Evolutionary conservation across 2,113 vertebrate species (phyloP), one percentile per base, ranked within the genome.

Genomic region (Brachyistius frenatus): DNA sequence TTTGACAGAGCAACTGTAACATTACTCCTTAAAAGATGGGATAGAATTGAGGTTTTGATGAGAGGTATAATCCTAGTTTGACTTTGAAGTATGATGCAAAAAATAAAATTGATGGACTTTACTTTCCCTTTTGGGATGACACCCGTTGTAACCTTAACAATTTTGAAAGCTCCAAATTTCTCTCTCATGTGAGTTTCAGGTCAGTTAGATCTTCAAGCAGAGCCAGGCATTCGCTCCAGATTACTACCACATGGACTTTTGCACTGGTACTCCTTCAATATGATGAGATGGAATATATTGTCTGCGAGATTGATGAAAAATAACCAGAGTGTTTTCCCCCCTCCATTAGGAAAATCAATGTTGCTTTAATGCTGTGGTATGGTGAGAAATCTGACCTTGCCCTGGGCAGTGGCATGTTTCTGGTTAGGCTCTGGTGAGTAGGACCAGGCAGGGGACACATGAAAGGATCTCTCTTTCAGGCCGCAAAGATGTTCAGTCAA

Each of bases 341-440:
- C 75, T 83, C 88, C 83, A 92, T 93, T 90, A 89, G 88, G 78
- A 83, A 31, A 73, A 41, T 81, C 85, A 80, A 85, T 86, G 91
- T 84, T 89, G 84, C 89, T 92, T 86, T 90, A 92, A 90, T 89
- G 67, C 85, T 57, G 73, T 49, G 82, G 75, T 73, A 76, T 85
- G 93, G 88, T 87, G 87, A 88, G 89, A 88, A 81, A 83, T 90
- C 76, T 93, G 93, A 93, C 93, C 93, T 90, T 83, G 94, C 93
- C 92, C 86, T 64, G 90, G 92, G 94, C 92, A 80, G 76, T 82
- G 76, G 94, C 82, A 86, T 94, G 94, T 93, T 94, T 94, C 90
- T 95, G 92, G 79, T 94, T 94, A 95, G 80, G 80, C 90, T 93
- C 90, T 80, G 85, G 86, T 90, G 90, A 91, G 89, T 73, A 81